Evolutionary conservation across 2,888 invertebrate species (phyloP), one percentile per base, ranked within the genome.

Genomic region (Brenthis hecate): DNA sequence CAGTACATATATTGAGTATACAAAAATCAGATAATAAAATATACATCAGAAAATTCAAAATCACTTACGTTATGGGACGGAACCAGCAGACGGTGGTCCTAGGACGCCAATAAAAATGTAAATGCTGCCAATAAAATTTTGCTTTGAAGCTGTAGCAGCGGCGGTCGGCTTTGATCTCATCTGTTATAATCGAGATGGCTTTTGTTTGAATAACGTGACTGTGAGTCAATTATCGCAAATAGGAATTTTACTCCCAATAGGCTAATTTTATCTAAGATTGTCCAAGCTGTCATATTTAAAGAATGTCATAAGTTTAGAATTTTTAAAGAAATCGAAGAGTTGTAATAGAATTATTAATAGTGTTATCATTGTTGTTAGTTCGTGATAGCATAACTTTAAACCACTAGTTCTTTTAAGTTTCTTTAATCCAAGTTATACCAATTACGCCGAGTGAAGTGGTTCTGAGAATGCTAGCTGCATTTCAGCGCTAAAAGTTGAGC

Each of bases 21-120:
- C 85, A 91, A 91, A 92, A 92, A 89, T 85, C 85, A 88, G 88
- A 91, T 90, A 91, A 87, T 92, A 92, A 92, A 92, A 92, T 90
- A 91, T 86, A 89, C 89, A 91, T 91, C 90, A 89, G 88, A 91
- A 92, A 92, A 92, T 92, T 89, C 90, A 91, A 91, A 92, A 92
- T 92, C 92, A 92, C 92, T 92, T 92, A 92, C 91, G 92, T 90
- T 86, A 88, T 86, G 88, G 86, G 84, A 81, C 85, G 81, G 80
- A 82, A 78, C 77, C 80, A 81, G 82, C 90, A 85, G 85, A 83
- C 85, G 86, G 88, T 90, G 72, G 91, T 89, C 91, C 91, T 91
- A 86, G 88, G 85, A 85, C 84, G 84, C 87, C 91, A 92, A 92
- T 92, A 92, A 91, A 92, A 89, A 92, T 92, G 92, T 91, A 91